Percentiles rank a stretch among this genome's conserved stretches.
These are phyloP conservation scores for Machimus atricapillus DNA, from an alignment of 2,888 invertebrate genomes.

Conservation along the genomic window DNA sequence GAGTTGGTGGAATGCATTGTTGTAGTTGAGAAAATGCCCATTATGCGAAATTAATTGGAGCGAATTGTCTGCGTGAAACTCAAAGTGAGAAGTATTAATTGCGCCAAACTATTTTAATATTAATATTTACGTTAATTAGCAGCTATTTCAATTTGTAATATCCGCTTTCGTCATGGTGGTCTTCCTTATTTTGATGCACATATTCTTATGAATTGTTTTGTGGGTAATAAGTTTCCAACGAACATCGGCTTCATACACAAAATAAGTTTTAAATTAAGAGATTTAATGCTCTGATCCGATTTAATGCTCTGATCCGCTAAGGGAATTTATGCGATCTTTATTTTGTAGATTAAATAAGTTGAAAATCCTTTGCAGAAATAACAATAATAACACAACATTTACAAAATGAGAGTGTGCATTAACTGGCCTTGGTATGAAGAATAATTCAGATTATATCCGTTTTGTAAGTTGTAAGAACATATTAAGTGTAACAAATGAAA, in stretches of 20 bases:
- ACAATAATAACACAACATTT: neutral
- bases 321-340: neutral
- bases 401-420: neutral
- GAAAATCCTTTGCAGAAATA: neutral
- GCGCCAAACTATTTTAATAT: constrained; percentile 22
- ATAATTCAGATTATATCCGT: neutral
- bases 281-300: neutral
- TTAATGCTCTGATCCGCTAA: neutral
- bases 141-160: neutral
- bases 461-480: neutral
- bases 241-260: neutral
- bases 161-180: neutral
- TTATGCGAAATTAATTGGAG: constrained; percentile 30
- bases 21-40: constrained; percentile 1
- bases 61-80: constrained; percentile 6
- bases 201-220: neutral
- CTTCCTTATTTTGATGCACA: neutral
- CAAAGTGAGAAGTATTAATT: neutral
- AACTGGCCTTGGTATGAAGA: neutral
- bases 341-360: neutral
- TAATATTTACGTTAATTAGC: neutral
- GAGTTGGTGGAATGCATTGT: constrained; percentile 26
- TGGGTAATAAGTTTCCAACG: neutral
- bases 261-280: neutral
- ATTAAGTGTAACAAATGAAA: neutral